Base-by-base conservation (phyloP, 2,113 vertebrate genomes). In the Xerus inauris region DNA sequence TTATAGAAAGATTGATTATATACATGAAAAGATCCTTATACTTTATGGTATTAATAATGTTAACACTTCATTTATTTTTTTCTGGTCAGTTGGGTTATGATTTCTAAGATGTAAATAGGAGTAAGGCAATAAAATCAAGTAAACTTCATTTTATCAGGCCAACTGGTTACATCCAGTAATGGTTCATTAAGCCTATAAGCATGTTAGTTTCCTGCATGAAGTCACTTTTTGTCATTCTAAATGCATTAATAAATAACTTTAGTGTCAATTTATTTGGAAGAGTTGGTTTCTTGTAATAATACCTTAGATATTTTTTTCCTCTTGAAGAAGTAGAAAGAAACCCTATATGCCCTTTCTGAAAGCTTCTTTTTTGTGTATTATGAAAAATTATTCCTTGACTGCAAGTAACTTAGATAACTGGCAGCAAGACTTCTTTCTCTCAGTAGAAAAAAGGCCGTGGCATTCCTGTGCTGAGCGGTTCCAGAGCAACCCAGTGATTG, bases 201-300 rank as follows among this genome's bases (percentile, higher is more conserved):
- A 45, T n/a, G 57, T 82, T 72, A 51, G 83, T 87, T 92, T 95
- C 45, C 62, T 95, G 30, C n/a, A 72, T 30, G 6, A 95, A 77
- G 40, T 89, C 40, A 73, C 24, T 42, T 35, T 77, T 89, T 82
- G 24, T 28, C 7, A 92, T 83, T 94, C 51, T 94, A 82, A 97
- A 82, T 64, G 26, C 35, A 77, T 83, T 69, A 82, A 69, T 88
- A 94, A 49, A 20, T 65, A 94, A 81, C 42, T 10, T 81, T n/a
- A 79, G 20, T 8, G 6, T 62, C 17, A 76, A 0, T 51, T 91
- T 77, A 54, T 79, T 91, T 4, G 12, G 26, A 57, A 65, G 47
- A 94, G 38, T 22, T 47, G 16, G 17, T 92, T 92, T 92, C 75
- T 94, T 89, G 0, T 40, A 93, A 83, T 65, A 93, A 51, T 64